Evolutionary conservation across 2,113 vertebrate genomes (phyloP).

Genomic region (Anhinga rufa): DNA sequence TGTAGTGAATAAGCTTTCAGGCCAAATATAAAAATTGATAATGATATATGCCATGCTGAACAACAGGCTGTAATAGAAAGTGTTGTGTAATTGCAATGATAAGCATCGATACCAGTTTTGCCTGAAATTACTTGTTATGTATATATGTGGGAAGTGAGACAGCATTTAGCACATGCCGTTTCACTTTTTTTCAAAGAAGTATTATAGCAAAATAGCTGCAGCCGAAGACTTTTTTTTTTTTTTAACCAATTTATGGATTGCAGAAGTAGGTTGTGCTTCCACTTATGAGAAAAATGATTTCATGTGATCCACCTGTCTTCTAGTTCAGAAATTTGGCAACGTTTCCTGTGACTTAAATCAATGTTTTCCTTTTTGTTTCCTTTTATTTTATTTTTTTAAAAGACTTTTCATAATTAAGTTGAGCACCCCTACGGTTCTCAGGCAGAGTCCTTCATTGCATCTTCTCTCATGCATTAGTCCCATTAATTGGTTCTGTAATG

Average conservation of each 20-base stretch:
- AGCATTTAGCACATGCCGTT: background rate
- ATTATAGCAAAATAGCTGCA: background rate
- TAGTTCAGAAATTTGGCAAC: background rate
- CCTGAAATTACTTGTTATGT: background rate
- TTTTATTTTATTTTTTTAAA: too few species aligned
- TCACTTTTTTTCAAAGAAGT: background rate
- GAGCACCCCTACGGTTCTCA: background rate
- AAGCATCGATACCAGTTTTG: background rate
- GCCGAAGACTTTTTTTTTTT: background rate
- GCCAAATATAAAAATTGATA: background rate
- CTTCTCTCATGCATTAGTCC: background rate
- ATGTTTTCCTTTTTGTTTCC: background rate
- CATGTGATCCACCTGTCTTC: accelerated
- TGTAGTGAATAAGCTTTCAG: background rate
- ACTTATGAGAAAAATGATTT: background rate
- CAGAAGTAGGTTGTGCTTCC: background rate
- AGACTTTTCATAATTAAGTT: background rate
- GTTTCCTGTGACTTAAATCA: background rate
- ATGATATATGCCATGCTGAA: background rate
- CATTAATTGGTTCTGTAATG: background rate
- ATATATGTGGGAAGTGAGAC: background rate
- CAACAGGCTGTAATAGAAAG: background rate
- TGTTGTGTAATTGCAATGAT: background rate
- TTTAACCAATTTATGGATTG: background rate
- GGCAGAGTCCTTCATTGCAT: background rate